These are phyloP conservation scores for Gouania willdenowi DNA, from an alignment of 2,797 vertebrate species.

Conservation along the genomic window DNA sequence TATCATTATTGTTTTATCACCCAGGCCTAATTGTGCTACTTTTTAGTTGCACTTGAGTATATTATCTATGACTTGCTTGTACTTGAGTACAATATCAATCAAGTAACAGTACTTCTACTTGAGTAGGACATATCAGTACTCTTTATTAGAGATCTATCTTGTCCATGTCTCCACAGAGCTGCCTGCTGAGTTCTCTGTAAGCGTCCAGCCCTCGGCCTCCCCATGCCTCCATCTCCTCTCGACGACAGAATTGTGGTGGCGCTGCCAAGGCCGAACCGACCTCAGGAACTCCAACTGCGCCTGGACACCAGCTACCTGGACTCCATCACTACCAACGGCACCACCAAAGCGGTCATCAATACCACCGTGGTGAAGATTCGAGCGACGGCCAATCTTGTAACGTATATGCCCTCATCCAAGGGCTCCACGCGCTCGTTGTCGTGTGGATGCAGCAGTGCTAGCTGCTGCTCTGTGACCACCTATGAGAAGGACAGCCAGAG, in stretches of 20 bases:
- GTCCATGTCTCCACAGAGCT: slow-evolving; percentile 65
- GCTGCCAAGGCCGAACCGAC: slow-evolving; percentile 95
- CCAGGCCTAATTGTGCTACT: too few species aligned
- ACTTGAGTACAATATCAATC: too few species aligned
- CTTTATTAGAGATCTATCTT: too few species aligned
- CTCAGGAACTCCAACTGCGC: slow-evolving; percentile 96
- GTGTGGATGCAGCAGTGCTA: slow-evolving; percentile 99
- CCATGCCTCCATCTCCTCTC: slow-evolving; percentile 99
- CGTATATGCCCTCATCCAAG: slow-evolving; percentile 99
- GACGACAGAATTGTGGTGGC: slow-evolving; percentile 99
- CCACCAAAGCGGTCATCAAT: slow-evolving; percentile 72
- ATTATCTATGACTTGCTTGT: too few species aligned
- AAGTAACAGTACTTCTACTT: too few species aligned
- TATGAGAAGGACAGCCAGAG: slow-evolving; percentile 90
- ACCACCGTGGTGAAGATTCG: slow-evolving; percentile 89
- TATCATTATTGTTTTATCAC: too few species aligned
- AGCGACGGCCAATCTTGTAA: slow-evolving; percentile 86
- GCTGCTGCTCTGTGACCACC: slow-evolving; percentile 96
- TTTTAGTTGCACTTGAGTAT: too few species aligned
- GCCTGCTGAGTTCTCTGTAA: slow-evolving; percentile 86
- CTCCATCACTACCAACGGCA: slow-evolving; percentile 66
- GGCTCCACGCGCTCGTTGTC: slow-evolving; percentile 97
- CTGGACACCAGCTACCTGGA: slow-evolving; percentile 91
- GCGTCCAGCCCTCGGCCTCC: slow-evolving; percentile 87
- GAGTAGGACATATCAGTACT: too few species aligned